A percentile compares a stretch with the other conserved stretches of the same genome.
Evolutionary conservation across 2,888 invertebrate genomes (phyloP).

Genomic region (Ernsta delagoae): DNA sequence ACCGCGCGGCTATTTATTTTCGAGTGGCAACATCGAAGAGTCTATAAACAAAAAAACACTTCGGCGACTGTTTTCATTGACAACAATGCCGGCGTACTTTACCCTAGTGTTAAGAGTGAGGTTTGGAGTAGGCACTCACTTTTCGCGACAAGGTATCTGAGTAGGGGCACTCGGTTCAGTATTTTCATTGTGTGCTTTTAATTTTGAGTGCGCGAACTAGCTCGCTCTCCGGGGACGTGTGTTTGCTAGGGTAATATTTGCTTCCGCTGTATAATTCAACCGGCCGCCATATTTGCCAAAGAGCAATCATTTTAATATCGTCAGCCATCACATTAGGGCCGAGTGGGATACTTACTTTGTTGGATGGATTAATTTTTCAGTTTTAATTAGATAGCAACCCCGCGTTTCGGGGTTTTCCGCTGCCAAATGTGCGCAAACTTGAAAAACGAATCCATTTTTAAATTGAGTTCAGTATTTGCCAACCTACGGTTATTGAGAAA

Average conservation of each 20-base stretch:
- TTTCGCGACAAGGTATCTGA: conserved; percentile 82
- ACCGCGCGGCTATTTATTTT: conserved; percentile 79
- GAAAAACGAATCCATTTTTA: conserved; percentile 27
- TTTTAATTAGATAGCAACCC: conserved; percentile 58
- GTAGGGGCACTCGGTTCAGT: conserved; percentile 77
- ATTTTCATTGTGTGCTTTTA: conserved; percentile 87
- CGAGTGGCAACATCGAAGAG: conserved; percentile 82
- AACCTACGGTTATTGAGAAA: conserved; percentile 14
- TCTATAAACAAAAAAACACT: conserved; percentile 84
- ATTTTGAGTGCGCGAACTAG: conserved; percentile 87
- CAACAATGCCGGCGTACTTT: conserved; percentile 74
- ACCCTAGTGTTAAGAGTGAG: conserved; percentile 76
- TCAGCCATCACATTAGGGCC: conserved; percentile 82
- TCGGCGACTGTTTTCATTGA: conserved; percentile 80
- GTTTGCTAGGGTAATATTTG: conserved; percentile 87
- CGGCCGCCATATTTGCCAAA: conserved; percentile 86
- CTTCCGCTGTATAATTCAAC: conserved; percentile 87
- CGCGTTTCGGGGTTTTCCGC: conserved; percentile 34
- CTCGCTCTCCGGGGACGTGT: conserved; percentile 84
- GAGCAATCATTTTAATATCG: conserved; percentile 87
- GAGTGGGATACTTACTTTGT: conserved; percentile 72
- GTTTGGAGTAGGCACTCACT: conserved; percentile 76
- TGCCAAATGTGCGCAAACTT: conserved; percentile 33
- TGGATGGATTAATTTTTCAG: conserved; percentile 77
- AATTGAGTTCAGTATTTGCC: conserved; percentile 29